phyloP scores from a whole-genome alignment of 1,140 invertebrate genomes.

The Cotesia typhae region DNA sequence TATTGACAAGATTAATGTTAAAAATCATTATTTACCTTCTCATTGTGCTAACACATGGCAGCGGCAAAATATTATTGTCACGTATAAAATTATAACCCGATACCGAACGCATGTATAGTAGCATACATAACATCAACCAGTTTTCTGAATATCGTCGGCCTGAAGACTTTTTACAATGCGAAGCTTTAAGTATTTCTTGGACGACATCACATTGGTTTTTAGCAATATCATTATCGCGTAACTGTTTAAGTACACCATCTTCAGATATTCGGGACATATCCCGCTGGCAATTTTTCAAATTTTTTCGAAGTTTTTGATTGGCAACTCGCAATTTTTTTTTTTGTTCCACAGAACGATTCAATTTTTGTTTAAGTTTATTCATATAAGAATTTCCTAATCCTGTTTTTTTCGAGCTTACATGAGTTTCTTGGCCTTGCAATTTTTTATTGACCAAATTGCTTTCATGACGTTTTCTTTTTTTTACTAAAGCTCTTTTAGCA shows the following conservation, averaged over 20 bases:
- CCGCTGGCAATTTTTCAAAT: not conserved
- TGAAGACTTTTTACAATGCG: not conserved
- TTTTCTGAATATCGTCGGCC: slow-evolving; percentile 31
- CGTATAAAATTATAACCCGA: slow-evolving; percentile 38
- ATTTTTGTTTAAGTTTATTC: not conserved
- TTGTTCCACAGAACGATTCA: not conserved
- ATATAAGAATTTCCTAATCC: not conserved
- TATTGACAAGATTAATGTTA: not conserved
- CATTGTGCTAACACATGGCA: slow-evolving; percentile 39
- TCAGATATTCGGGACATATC: not conserved
- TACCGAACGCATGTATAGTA: slow-evolving; percentile 41
- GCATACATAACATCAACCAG: slow-evolving; percentile 41
- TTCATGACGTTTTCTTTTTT: not conserved
- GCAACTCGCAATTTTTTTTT: not conserved
- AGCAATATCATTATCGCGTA: slow-evolving; percentile 38
- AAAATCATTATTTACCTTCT: slow-evolving; percentile 38
- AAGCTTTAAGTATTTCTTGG: slow-evolving; percentile 33
- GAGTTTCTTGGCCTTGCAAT: not conserved
- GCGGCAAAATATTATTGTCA: slow-evolving; percentile 38
- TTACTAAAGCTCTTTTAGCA: not conserved
- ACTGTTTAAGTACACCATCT: slow-evolving; percentile 29
- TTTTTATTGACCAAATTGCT: not conserved
- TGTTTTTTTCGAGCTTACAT: not conserved
- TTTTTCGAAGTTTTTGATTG: not conserved
- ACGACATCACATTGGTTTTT: not conserved